Conservation (phyloP, 2,797 vertebrate species). For the Oreonectes daqikongensis region DNA sequence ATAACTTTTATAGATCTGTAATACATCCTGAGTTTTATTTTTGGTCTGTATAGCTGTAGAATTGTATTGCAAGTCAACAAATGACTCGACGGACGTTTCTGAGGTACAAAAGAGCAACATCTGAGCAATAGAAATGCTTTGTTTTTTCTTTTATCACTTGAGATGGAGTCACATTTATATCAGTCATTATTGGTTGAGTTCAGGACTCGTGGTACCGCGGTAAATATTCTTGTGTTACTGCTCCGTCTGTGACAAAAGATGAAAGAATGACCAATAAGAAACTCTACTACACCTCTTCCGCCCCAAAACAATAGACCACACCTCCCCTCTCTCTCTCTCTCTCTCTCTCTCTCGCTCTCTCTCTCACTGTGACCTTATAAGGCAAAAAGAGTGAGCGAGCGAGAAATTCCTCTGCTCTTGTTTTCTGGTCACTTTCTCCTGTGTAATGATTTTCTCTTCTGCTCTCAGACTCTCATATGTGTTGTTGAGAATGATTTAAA, state of each 20-base stretch:
- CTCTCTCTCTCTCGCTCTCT: conserved; percentile 60
- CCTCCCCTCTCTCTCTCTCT: conserved; percentile 70
- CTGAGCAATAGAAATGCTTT: no score
- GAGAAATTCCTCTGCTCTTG: conserved; percentile 60
- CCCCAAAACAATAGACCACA: conserved; percentile 78
- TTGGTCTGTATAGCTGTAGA: no score
- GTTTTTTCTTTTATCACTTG: not conserved
- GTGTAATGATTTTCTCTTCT: conserved; percentile 56
- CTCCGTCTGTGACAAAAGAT: not conserved
- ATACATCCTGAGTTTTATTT: no score
- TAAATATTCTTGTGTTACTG: not conserved
- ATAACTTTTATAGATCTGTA: no score
- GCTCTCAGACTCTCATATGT: not conserved
- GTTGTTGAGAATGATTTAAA: not conserved
- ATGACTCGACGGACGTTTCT: no score
- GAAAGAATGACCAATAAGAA: conserved; percentile 59
- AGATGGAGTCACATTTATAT: not conserved
- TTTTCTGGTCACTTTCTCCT: conserved; percentile 36
- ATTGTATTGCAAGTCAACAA: no score
- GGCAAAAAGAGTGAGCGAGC: conserved; percentile 74
- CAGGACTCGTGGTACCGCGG: not conserved
- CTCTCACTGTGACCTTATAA: conserved; percentile 80
- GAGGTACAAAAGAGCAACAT: no score
- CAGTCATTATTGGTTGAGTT: no score
- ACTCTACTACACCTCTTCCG: conserved; percentile 76